phyloP scores from a whole-genome alignment of 1,140 invertebrate genomes.

The Myzus persicae region DNA sequence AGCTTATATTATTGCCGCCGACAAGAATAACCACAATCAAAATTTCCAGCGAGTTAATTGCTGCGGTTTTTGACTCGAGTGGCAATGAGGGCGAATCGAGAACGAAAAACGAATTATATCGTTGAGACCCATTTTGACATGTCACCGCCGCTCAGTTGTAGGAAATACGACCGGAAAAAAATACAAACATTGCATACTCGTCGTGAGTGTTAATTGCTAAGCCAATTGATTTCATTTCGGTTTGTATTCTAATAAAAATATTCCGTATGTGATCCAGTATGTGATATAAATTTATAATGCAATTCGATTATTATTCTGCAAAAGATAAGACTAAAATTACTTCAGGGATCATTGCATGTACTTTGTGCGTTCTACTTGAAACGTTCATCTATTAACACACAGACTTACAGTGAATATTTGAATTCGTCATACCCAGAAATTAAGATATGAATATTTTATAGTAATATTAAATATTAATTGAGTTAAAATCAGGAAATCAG shows the following conservation, averaged over 20 bases:
- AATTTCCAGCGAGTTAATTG: constrained; percentile 43
- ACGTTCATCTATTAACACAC: background rate
- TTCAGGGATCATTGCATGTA: background rate
- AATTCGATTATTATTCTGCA: background rate
- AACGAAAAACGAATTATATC: background rate
- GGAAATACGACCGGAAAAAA: background rate
- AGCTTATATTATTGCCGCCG: constrained; percentile 52
- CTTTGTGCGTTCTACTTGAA: background rate
- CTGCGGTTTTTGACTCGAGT: constrained; percentile 38
- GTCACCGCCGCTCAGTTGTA: background rate
- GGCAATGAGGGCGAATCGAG: background rate
- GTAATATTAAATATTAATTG: background rate
- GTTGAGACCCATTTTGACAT: constrained; percentile 11
- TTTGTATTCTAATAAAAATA: background rate
- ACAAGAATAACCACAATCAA: constrained; percentile 51
- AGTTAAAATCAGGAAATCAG: background rate
- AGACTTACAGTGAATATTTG: background rate
- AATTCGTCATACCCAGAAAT: background rate
- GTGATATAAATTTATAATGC: background rate
- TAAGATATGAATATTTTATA: background rate
- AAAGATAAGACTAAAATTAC: background rate
- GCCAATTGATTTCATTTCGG: background rate
- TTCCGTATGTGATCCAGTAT: no score
- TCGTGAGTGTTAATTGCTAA: constrained; percentile 10
- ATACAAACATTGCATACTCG: background rate